Base-by-base conservation (phyloP, 2,113 vertebrate species). In the Stegostoma tigrinum region DNA sequence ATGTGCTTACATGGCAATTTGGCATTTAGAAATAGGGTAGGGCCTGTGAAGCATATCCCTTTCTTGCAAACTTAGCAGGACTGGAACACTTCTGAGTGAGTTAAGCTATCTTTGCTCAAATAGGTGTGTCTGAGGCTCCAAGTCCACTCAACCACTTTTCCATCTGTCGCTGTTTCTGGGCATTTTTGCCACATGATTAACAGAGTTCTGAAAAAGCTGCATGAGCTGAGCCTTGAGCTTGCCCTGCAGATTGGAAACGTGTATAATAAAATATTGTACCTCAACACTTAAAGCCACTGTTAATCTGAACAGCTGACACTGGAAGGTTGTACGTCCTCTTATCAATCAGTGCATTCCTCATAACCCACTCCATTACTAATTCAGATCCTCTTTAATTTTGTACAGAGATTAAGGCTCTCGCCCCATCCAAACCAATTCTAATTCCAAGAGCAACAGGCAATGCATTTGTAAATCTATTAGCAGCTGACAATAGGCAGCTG, bases 401-500 rank as follows among this genome's bases (percentile, higher is more conserved):
- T 97, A 97, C 96, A 94, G 96, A 96, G 97, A 97, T 96, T 96
- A 97, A 96, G 96, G 96, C 96, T 97, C 96, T 97, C 96, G 97
- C 96, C 96, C 96, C 70, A 52, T 96, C 68, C 68, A 96, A 96
- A 87, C 96, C 97, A 96, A 96, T 96, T 72, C 97, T 96, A 96
- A 96, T 96, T 97, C 96, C 96, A 96, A 97, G 97, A 97, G 97
- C 97, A 97, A 97, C 97, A 97, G 97, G 97, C 98, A 98, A 96
- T 96, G 96, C 91, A 96, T 97, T 97, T 97, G 97, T 98, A 96
- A 97, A 97, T 96, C 97, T 97, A 98, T 98, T 98, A 98, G 97
- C 95, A 94, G 96, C 97, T 97, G 97, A 98, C 98, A 98, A 98
- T 97, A 96, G 96, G 96, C 96, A 95, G 83, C 97, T 97, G 97